A percentile compares a stretch with the other conserved stretches of the same genome.
phyloP scores from a whole-genome alignment of 2,113 vertebrate species.

The Pseudois nayaur region DNA sequence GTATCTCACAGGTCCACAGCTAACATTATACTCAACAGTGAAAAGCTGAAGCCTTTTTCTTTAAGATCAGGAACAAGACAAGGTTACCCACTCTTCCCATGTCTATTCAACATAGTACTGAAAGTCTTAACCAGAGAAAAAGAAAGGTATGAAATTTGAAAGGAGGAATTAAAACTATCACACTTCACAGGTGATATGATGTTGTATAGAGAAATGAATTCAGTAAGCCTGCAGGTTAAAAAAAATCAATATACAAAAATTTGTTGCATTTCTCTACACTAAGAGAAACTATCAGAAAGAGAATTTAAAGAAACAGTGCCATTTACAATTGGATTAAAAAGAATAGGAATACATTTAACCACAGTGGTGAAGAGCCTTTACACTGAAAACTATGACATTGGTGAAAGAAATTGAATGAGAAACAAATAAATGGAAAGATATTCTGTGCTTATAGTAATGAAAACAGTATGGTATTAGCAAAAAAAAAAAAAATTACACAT shows the following conservation, averaged over 20 bases:
- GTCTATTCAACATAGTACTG: not conserved
- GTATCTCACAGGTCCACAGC: not conserved
- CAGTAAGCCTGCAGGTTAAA: not conserved
- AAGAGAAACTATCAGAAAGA: not conserved
- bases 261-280: not conserved
- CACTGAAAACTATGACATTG: not conserved
- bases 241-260: not conserved
- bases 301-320: not conserved
- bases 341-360: not conserved
- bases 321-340: not conserved
- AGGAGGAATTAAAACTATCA: not conserved
- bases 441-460: not conserved
- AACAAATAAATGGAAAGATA: not conserved
- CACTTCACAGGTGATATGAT: not conserved
- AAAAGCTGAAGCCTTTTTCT: not conserved
- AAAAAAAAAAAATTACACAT: not conserved
- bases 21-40: not conserved
- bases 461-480: not conserved
- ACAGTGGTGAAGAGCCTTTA: not conserved
- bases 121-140: not conserved
- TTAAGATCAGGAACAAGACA: not conserved
- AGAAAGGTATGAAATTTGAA: not conserved
- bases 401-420: not conserved
- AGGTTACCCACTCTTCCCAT: not conserved
- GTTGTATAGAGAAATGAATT: not conserved